Evolutionary conservation across 2,888 invertebrate species (phyloP).

Genomic region (Argyresthia albistria): DNA sequence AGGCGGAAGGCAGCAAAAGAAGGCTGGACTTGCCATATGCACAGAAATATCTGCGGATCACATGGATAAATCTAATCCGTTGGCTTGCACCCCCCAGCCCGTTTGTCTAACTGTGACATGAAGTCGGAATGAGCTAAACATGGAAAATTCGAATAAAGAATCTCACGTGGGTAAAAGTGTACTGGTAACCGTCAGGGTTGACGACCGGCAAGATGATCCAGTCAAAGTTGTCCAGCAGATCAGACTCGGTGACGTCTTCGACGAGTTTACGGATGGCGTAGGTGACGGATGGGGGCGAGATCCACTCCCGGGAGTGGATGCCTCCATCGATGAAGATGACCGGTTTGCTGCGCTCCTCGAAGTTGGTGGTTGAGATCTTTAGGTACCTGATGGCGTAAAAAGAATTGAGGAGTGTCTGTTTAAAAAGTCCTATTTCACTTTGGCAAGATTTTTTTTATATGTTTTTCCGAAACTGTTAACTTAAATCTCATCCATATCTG

Average conservation of each 20-base stretch:
- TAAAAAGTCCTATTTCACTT: no score
- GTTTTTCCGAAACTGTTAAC: no score
- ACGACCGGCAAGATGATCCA: slow-evolving; percentile 77
- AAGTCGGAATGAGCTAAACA: no score
- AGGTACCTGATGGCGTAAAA: slow-evolving; percentile 53
- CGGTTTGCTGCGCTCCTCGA: slow-evolving; percentile 54
- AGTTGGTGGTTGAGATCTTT: slow-evolving; percentile 71
- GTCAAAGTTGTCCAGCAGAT: slow-evolving; percentile 73
- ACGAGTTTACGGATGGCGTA: slow-evolving; percentile 77
- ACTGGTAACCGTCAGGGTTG: slow-evolving; percentile 83
- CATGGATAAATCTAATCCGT: no score
- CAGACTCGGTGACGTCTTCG: slow-evolving; percentile 67
- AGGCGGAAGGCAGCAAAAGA: no score
- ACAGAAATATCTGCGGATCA: no score
- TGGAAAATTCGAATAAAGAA: background rate
- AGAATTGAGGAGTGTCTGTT: no score
- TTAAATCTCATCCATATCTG: no score
- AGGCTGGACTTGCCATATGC: no score
- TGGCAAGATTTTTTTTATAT: no score
- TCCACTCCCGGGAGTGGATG: slow-evolving; percentile 81
- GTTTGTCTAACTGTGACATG: no score
- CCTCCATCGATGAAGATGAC: slow-evolving; percentile 74
- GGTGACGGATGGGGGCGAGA: slow-evolving; percentile 75
- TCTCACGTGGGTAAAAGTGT: slow-evolving; percentile 57
- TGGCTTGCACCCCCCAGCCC: no score